These are phyloP conservation scores for Cryptotermes secundus DNA, from an alignment of 1,140 invertebrate species.

Conservation along the genomic window DNA sequence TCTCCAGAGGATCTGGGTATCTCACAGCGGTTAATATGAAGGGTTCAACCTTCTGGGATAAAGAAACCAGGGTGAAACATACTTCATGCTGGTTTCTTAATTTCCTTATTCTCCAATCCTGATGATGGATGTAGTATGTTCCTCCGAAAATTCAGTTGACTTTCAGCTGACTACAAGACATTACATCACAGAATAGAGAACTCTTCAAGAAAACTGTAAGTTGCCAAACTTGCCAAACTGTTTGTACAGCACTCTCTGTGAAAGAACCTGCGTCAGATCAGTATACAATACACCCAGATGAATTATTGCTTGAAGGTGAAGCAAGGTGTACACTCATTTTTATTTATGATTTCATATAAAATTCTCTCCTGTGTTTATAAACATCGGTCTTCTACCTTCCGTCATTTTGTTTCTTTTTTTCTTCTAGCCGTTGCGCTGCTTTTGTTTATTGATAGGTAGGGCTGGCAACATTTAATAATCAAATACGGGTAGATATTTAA, in stretches of 20 bases:
- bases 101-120: too few relatives aligned
- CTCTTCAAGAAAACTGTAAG: too few relatives aligned
- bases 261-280: neutral
- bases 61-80: too few relatives aligned
- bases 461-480: neutral
- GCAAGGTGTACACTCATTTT: neutral
- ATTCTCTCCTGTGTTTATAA: neutral
- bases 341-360: neutral
- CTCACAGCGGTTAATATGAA: too few relatives aligned
- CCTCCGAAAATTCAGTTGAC: too few relatives aligned
- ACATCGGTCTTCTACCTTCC: neutral
- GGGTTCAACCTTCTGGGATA: too few relatives aligned
- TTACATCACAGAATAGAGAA: too few relatives aligned
- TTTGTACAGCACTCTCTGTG: neutral
- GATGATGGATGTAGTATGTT: too few relatives aligned
- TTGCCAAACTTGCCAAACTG: neutral
- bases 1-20: too few relatives aligned
- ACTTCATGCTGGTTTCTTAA: too few relatives aligned
- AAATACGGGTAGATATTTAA: neutral
- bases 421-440: neutral
- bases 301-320: neutral
- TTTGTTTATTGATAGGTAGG: neutral
- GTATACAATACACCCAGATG: neutral
- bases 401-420: neutral
- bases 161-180: too few relatives aligned